phyloP scores from a whole-genome alignment of 1,140 invertebrate species.

The Colletes gigas region DNA sequence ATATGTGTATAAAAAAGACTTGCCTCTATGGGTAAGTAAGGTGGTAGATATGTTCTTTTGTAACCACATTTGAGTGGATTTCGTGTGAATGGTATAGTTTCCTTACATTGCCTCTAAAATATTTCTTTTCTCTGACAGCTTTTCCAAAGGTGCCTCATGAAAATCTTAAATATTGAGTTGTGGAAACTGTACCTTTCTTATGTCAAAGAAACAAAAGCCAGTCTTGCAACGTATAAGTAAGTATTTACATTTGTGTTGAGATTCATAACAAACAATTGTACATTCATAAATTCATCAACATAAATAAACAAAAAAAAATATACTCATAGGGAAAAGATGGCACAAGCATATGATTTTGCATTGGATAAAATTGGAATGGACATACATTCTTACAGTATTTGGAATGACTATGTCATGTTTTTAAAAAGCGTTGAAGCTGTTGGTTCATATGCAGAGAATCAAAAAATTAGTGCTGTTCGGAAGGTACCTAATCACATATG shows the following conservation, averaged over 20 bases:
- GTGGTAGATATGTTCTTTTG: constrained; percentile 62
- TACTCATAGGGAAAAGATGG: constrained; percentile 97
- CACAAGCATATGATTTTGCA: constrained; percentile 99
- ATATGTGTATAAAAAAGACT: constrained; percentile 67
- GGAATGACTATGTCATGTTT: constrained; percentile 99
- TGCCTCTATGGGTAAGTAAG: constrained; percentile 78
- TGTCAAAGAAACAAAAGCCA: constrained; percentile 98
- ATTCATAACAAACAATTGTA: background rate
- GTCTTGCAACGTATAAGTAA: constrained; percentile 96
- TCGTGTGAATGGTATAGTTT: constrained; percentile 60
- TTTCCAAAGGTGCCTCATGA: constrained; percentile 98
- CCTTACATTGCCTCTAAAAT: constrained; percentile 52
- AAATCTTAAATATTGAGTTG: constrained; percentile 98
- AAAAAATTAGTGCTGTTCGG: constrained; percentile 98
- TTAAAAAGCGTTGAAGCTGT: constrained; percentile 98
- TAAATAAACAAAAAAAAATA: constrained; percentile 36
- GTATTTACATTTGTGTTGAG: constrained; percentile 70
- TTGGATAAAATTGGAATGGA: constrained; percentile 99
- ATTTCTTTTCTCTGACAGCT: constrained; percentile 85
- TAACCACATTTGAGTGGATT: constrained; percentile 42
- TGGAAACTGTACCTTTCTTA: constrained; percentile 99
- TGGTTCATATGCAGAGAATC: constrained; percentile 99
- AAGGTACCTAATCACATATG: constrained; percentile 84
- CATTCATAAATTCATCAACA: background rate
- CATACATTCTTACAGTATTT: constrained; percentile 96